Evolutionary conservation across 2,797 vertebrate genomes (phyloP), one percentile per base, ranked within the genome.

Genomic region (Argentina silus): DNA sequence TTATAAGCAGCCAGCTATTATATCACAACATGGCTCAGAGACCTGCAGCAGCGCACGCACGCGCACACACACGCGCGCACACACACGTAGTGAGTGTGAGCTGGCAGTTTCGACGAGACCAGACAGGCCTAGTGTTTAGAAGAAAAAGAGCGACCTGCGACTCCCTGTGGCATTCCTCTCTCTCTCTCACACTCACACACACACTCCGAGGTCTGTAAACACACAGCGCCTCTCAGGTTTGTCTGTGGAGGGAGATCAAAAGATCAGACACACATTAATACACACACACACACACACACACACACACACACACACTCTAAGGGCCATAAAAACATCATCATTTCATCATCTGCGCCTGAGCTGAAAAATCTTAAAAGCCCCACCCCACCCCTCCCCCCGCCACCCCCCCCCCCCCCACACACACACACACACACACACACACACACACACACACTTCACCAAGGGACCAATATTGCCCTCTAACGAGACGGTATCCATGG

Each of bases 101-200:
- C 70, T 63, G 75, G 81, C 71, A 67, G 78, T 72, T 21, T n/a
- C 66, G 78, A 77, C 86, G 45, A 84, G 90, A 90, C 72, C 3
- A 66, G 85, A 89, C 91, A 88, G 71, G 90, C 80, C 86, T 68
- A 15, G 47, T 85, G 87, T 90, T 88, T 89, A 69, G 83, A 85
- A 80, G 83, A 77, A 74, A 85, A 86, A 90, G 83, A 78, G 77
- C 80, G 88, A 87, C 88, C 87, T 87, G 82, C 73, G 65, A 90
- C 79, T 73, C 69, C 86, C 83, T 82, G 57, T 56, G 65, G 76
- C 83, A 89, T 90, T 92, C 86, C 86, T 85, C 66, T 76, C 79
- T 79, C 66, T 81, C 75, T 67, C 82, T 70, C 70, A 69, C 53
- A 71, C 44, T 57, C 48, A 67, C 67, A 68, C 57, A 50, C 56